A percentile compares a stretch with the other conserved stretches of the same genome.
These are phyloP conservation scores for Typhlichthys eigenmanni DNA, from an alignment of 2,797 vertebrate genomes.

Conservation along the genomic window DNA sequence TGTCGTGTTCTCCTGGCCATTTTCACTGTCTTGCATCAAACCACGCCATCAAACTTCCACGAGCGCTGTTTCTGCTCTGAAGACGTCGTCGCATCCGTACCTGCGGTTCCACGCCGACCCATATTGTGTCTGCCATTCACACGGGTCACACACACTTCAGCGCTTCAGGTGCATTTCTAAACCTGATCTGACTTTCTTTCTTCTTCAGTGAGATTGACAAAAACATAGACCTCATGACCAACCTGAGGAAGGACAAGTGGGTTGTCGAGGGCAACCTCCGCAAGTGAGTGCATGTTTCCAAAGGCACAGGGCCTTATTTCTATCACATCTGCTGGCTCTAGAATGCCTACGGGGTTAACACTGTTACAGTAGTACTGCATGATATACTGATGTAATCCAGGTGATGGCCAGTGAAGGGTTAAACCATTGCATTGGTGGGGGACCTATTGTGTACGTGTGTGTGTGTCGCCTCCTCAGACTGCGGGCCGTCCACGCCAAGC, in stretches of 20 bases:
- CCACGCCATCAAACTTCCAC: constrained; percentile 47
- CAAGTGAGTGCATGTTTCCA: constrained; percentile 83
- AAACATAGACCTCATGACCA: constrained; percentile 96
- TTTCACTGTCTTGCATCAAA: constrained; percentile 66
- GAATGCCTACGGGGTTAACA: too few relatives aligned
- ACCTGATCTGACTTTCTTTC: constrained; percentile 11
- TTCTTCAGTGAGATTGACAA: constrained; percentile 93
- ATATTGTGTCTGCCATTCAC: background rate
- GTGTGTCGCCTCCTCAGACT: constrained; percentile 72
- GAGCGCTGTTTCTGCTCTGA: constrained; percentile 32
- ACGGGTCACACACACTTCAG: constrained; percentile 19
- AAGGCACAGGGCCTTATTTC: too few relatives aligned
- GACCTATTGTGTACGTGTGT: background rate
- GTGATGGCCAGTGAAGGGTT: too few relatives aligned
- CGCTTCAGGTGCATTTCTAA: constrained; percentile 1
- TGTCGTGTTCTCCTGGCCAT: constrained; percentile 32
- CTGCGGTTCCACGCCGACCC: constrained; percentile 10
- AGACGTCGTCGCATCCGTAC: constrained; percentile 31
- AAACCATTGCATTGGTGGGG: too few relatives aligned
- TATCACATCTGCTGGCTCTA: too few relatives aligned
- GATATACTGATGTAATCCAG: too few relatives aligned
- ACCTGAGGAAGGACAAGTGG: constrained; percentile 94
- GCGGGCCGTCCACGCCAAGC: constrained; percentile 88
- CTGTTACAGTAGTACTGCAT: too few relatives aligned
- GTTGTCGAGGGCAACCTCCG: constrained; percentile 92